Conservation (phyloP, 1,140 invertebrate genomes). For the Saccostrea cuccullata region DNA sequence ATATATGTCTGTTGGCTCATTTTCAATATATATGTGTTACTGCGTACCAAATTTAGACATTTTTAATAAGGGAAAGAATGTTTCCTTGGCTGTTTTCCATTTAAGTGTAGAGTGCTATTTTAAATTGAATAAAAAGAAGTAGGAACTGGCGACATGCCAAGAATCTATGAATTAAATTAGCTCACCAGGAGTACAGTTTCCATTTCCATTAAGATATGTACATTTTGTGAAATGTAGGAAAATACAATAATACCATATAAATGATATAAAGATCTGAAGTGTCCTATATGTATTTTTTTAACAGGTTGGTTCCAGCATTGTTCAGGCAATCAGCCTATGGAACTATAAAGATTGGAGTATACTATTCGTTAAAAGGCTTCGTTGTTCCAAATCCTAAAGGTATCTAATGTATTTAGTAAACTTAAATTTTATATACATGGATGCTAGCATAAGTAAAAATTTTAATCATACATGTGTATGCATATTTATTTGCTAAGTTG, state of each 20-base stretch:
- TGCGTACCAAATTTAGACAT: background rate
- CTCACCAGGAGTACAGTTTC: background rate
- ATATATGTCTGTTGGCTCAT: background rate
- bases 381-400: conserved; percentile 81
- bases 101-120: background rate
- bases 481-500: no score
- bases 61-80: background rate
- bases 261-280: no score
- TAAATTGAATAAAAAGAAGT: background rate
- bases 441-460: background rate
- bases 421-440: background rate
- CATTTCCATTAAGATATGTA: no score
- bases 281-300: conserved; percentile 55
- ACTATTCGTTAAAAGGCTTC: conserved; percentile 91
- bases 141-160: background rate
- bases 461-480: background rate
- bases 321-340: conserved; percentile 96
- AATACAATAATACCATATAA: no score
- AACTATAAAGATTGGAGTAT: conserved; percentile 97
- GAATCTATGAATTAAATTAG: background rate
- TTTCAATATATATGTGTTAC: background rate
- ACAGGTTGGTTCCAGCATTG: conserved; percentile 93
- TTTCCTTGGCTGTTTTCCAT: background rate
- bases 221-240: no score
- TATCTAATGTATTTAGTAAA: conserved; percentile 48